Conservation (phyloP, 2,113 vertebrate species). For the Phalacrocorax aristotelis region DNA sequence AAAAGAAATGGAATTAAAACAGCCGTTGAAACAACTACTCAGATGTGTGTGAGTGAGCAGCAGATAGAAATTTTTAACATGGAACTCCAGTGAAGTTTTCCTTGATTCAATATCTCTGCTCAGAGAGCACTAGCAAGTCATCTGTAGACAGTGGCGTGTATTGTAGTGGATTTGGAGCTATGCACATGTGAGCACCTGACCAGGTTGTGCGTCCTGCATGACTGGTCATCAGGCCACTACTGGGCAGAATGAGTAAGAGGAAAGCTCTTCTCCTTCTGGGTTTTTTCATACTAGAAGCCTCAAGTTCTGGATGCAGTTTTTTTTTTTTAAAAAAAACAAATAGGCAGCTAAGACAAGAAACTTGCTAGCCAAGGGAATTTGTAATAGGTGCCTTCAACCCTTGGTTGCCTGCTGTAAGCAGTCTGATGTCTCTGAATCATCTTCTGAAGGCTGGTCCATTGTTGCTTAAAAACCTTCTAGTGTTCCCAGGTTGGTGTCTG, state of each 20-base stretch:
- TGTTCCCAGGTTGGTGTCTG: neutral
- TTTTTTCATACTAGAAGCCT: neutral
- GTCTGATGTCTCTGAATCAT: neutral
- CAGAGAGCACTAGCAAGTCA: neutral
- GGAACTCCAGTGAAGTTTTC: neutral
- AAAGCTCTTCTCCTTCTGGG: neutral
- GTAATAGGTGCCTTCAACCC: neutral
- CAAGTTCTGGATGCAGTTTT: neutral
- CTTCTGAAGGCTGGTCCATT: neutral
- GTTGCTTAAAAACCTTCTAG: neutral
- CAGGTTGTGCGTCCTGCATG: neutral
- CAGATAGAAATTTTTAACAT: neutral
- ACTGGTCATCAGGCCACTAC: neutral
- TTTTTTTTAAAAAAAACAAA: neutral
- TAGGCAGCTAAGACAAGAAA: neutral
- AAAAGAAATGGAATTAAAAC: slow-evolving; percentile 2
- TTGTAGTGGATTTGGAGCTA: neutral
- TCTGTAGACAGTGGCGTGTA: neutral
- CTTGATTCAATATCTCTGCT: neutral
- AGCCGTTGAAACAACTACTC: neutral
- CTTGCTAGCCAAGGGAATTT: neutral
- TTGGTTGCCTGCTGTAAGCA: neutral
- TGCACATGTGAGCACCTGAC: neutral
- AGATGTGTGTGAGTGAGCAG: neutral
- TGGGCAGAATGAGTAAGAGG: neutral